A percentile compares a stretch with the other conserved stretches of the same genome.
Evolutionary conservation across 1,140 invertebrate genomes (phyloP).

Genomic region (silkworm (Bombyx mori)): DNA sequence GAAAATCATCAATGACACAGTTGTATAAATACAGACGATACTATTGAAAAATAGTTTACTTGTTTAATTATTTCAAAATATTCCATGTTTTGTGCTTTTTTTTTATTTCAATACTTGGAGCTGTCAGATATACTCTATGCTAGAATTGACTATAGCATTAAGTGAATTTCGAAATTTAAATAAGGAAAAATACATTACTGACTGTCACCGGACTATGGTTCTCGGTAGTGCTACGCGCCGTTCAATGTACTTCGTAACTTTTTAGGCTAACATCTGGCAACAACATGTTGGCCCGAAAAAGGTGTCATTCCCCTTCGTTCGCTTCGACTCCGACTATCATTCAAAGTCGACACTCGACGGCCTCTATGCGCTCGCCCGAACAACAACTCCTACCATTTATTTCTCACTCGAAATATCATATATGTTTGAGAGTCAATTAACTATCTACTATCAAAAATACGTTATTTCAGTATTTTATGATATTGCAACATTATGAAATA

Average conservation of each 20-base stretch:
- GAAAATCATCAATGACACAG: no score
- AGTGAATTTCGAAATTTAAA: no score
- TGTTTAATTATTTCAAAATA: no score
- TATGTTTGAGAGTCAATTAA: not conserved
- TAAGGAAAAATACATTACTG: slow-evolving; percentile 9
- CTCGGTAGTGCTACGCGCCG: not conserved
- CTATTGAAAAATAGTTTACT: no score
- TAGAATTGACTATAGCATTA: no score
- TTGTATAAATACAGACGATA: no score
- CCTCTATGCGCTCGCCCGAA: slow-evolving; percentile 9
- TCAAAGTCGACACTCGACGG: slow-evolving; percentile 20
- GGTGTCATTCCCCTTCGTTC: slow-evolving; percentile 26
- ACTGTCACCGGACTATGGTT: not conserved
- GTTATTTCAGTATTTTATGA: no score
- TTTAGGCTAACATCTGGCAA: slow-evolving; percentile 18
- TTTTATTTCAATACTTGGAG: no score
- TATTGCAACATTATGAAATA: no score
- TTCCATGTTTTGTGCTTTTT: no score
- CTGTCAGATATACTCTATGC: no score
- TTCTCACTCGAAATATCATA: slow-evolving; percentile 4
- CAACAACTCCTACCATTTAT: slow-evolving; percentile 16
- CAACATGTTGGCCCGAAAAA: slow-evolving; percentile 20
- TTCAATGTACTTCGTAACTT: slow-evolving; percentile 10
- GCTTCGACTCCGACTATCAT: slow-evolving; percentile 17
- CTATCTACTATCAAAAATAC: no score